These are phyloP conservation scores for Mycetomoellerius zeteki DNA, from an alignment of 1,140 invertebrate genomes.

Conservation along the genomic window DNA sequence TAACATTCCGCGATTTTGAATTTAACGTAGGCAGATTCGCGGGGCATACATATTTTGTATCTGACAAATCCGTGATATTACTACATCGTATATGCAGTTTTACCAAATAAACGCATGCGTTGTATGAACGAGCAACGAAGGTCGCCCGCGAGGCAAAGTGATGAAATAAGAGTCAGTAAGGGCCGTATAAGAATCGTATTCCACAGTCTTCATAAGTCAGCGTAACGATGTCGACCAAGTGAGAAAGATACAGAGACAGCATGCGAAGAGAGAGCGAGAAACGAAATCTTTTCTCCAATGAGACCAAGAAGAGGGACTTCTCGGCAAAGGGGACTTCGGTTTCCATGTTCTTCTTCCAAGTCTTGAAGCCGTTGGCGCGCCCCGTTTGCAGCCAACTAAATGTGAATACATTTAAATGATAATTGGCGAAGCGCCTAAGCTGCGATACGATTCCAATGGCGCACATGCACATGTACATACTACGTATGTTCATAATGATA, in stretches of 20 bases:
- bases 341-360: constrained; percentile 55
- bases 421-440: constrained; percentile 70
- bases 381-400: constrained; percentile 60
- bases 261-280: constrained; percentile 4
- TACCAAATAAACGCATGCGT: constrained; percentile 39
- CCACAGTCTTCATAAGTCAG: constrained; percentile 72
- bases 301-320: constrained; percentile 61
- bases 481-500: constrained; percentile 9
- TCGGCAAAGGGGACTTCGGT: constrained; percentile 50
- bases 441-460: constrained; percentile 46
- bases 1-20: background rate
- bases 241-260: constrained; percentile 61
- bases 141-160: constrained; percentile 61
- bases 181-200: constrained; percentile 71
- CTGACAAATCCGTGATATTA: constrained; percentile 64
- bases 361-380: constrained; percentile 48
- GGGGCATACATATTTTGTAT: background rate
- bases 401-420: constrained; percentile 78
- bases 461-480: background rate
- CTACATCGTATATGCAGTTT: constrained; percentile 23
- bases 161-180: constrained; percentile 68
- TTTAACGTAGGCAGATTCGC: constrained; percentile 9
- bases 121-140: constrained; percentile 44
- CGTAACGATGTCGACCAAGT: constrained; percentile 71
- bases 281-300: constrained; percentile 35